These are phyloP conservation scores for Pyrrhura leucotis DNA, from an alignment of 2,797 vertebrate genomes.

Conservation along the genomic window DNA sequence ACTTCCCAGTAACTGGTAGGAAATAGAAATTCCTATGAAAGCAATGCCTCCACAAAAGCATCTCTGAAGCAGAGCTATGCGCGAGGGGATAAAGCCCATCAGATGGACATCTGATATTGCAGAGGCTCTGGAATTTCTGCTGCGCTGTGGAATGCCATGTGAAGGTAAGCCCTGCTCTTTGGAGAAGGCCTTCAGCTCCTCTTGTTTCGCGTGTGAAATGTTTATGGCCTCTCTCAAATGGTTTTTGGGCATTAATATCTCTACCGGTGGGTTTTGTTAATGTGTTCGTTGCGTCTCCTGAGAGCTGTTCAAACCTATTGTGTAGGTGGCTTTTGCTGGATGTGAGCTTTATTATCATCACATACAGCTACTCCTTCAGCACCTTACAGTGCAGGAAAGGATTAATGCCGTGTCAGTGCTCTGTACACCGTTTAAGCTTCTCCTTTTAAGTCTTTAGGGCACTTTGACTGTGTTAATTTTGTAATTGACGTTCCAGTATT, in stretches of 20 bases:
- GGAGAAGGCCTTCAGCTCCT: not conserved
- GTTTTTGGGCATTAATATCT: not conserved
- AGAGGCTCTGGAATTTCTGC: not conserved
- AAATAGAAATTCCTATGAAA: not conserved
- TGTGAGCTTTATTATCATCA: not conserved
- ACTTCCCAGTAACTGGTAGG: not conserved
- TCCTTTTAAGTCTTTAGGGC: not conserved
- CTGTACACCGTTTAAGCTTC: rapidly evolving
- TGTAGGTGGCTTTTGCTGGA: not conserved
- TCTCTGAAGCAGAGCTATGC: not conserved
- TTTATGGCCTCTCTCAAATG: not conserved
- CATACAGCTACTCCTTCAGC: not conserved
- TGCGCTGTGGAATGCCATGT: not conserved
- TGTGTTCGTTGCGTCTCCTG: not conserved
- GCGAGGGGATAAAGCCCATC: not conserved
- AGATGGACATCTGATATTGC: not conserved
- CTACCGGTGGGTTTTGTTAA: not conserved
- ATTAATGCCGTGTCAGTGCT: not conserved
- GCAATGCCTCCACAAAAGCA: not conserved
- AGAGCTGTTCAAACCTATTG: not conserved
- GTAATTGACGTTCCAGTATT: not conserved
- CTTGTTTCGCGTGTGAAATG: not conserved
- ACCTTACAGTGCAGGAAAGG: not conserved
- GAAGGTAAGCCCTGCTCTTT: not conserved
- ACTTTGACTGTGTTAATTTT: not conserved